Conservation (phyloP, 64 coral and sea anemone genomes). For the Stichodactyla mertensii region DNA sequence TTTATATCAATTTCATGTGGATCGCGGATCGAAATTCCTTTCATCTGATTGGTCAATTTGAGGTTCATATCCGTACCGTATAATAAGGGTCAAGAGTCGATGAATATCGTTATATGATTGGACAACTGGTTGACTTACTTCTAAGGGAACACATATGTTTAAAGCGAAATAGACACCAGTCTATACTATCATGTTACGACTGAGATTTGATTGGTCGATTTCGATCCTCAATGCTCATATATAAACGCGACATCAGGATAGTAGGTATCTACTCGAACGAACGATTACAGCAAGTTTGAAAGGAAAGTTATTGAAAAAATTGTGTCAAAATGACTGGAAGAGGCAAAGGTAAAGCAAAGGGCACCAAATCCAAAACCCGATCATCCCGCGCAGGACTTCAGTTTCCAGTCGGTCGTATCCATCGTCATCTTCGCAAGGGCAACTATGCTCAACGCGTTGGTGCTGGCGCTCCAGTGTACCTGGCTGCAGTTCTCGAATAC, state of each 20-base stretch:
- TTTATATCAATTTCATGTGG: background rate
- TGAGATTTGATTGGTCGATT: background rate
- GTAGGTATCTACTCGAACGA: too few relatives aligned
- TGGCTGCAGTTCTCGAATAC: conserved; percentile 14
- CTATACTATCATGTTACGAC: background rate
- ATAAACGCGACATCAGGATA: too few relatives aligned
- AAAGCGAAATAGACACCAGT: background rate
- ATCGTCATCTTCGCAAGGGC: conserved; percentile 13
- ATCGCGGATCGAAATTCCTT: background rate
- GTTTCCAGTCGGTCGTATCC: conserved; percentile 25
- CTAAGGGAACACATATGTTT: background rate
- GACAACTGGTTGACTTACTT: background rate
- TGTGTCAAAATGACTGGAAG: background rate
- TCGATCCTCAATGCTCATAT: conserved; percentile 5
- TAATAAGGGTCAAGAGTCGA: background rate
- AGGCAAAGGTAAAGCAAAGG: conserved; percentile 26
- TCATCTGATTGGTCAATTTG: background rate
- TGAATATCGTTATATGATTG: background rate
- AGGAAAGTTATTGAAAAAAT: too few relatives aligned
- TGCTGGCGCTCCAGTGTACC: conserved; percentile 20
- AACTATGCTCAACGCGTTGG: conserved; percentile 27
- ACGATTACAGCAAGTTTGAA: too few relatives aligned
- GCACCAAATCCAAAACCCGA: conserved; percentile 17
- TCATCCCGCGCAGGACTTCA: conserved; percentile 17
- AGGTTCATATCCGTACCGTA: background rate